These are phyloP conservation scores for Caenorhabditis wallacei DNA, from an alignment of 2,888 invertebrate genomes.

Conservation along the genomic window DNA sequence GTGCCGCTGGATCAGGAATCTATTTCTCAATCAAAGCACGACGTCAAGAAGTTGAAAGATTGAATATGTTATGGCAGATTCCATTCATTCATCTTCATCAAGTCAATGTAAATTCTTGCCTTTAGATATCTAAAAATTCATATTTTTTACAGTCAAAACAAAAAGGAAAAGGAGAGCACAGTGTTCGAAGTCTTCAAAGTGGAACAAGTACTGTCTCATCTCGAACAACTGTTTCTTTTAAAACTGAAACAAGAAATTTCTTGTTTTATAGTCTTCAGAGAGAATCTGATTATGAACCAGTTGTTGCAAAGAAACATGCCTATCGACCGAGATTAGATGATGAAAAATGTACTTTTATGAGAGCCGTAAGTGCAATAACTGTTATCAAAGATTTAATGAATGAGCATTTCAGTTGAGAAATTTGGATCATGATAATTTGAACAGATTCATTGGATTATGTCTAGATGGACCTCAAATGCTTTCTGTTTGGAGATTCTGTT, in stretches of 20 bases:
- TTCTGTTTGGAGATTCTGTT: conserved; percentile 79
- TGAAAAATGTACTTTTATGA: conserved; percentile 57
- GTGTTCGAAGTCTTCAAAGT: conserved; percentile 69
- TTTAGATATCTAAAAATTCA: not conserved
- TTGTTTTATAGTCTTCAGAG: conserved; percentile 58
- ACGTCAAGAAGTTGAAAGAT: conserved; percentile 64
- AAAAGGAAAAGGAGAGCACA: conserved; percentile 55
- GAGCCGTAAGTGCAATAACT: conserved; percentile 41
- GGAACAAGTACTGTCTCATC: conserved; percentile 68
- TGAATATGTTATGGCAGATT: conserved; percentile 72
- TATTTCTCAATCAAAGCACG: conserved; percentile 54
- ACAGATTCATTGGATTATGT: conserved; percentile 78
- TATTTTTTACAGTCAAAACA: conserved; percentile 26
- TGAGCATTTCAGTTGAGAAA: conserved; percentile 74
- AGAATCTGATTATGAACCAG: conserved; percentile 56
- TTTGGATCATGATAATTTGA: conserved; percentile 77
- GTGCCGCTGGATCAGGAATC: conserved; percentile 41
- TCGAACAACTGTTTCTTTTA: conserved; percentile 58
- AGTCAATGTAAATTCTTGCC: conserved; percentile 33
- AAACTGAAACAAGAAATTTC: conserved; percentile 65
- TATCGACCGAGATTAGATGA: conserved; percentile 54
- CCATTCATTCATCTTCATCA: conserved; percentile 61
- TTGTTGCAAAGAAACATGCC: conserved; percentile 65
- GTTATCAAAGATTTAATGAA: not conserved
- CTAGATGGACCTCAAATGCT: conserved; percentile 75